These are phyloP conservation scores for Amia ocellicauda DNA, from an alignment of 2,113 vertebrate genomes.

Conservation along the genomic window DNA sequence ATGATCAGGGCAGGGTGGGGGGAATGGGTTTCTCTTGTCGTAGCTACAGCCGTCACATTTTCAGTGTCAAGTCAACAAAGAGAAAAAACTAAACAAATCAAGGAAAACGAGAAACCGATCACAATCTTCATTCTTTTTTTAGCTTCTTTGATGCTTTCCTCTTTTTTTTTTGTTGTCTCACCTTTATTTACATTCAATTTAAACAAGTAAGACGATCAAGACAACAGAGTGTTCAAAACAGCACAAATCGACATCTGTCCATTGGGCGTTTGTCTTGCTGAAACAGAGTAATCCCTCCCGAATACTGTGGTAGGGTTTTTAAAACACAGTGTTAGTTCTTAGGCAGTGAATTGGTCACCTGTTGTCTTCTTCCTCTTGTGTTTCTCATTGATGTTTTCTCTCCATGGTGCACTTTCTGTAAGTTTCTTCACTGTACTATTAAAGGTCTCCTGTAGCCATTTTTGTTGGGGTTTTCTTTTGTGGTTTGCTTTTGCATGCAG, in stretches of 20 bases:
- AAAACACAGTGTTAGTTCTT: no score
- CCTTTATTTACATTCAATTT: slow-evolving; percentile 10
- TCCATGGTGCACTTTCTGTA: slow-evolving; percentile 71
- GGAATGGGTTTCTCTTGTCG: neutral
- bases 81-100: slow-evolving; percentile 8
- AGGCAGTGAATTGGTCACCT: slow-evolving; percentile 28
- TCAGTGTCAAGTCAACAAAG: slow-evolving; percentile 30
- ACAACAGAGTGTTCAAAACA: slow-evolving; percentile 18
- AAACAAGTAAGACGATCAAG: slow-evolving; percentile 8
- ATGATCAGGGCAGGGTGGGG: neutral
- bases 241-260: no score
- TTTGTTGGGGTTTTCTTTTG: slow-evolving; percentile 51
- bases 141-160: slow-evolving; percentile 6
- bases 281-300: no score
- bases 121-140: neutral
- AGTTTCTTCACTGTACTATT: slow-evolving; percentile 78
- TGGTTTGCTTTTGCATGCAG: slow-evolving; percentile 45
- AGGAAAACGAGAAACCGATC: neutral
- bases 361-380: slow-evolving; percentile 20
- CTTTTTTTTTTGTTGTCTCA: slow-evolving; percentile 20
- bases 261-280: no score
- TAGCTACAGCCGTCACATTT: slow-evolving; percentile 10
- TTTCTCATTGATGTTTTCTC: slow-evolving; percentile 52
- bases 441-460: slow-evolving; percentile 77
- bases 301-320: no score